These are phyloP conservation scores for Melinaea menophilus DNA, from an alignment of 2,888 invertebrate species.

Conservation along the genomic window DNA sequence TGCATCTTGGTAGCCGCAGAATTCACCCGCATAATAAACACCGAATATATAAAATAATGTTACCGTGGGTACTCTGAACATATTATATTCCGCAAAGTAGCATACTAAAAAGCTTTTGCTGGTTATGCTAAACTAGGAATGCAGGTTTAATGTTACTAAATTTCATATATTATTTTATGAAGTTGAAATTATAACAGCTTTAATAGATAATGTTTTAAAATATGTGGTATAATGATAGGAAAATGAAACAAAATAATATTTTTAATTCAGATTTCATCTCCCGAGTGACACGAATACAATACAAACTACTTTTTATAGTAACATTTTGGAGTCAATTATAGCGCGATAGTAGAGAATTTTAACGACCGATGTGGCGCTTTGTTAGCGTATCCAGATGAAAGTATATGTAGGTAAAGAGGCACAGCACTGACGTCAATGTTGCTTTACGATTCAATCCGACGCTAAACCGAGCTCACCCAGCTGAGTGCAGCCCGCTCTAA, in stretches of 20 bases:
- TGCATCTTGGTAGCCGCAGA: too few relatives aligned
- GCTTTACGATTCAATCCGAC: conserved; percentile 70
- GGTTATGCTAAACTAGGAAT: conserved; percentile 12
- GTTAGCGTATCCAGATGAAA: conserved; percentile 26
- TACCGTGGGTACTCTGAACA: too few relatives aligned
- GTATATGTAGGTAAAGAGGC: conserved; percentile 38
- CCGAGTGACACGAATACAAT: too few relatives aligned
- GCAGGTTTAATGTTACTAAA: background rate
- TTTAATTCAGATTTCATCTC: too few relatives aligned
- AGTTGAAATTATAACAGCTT: too few relatives aligned
- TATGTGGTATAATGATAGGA: too few relatives aligned
- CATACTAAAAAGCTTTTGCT: conserved; percentile 10
- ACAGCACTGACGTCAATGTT: conserved; percentile 67
- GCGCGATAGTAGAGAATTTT: background rate
- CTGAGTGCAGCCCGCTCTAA: conserved; percentile 71
- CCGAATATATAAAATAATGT: too few relatives aligned
- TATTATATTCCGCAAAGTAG: background rate
- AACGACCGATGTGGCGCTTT: conserved; percentile 10
- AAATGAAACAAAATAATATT: too few relatives aligned
- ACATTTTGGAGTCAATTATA: background rate
- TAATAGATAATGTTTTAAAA: too few relatives aligned
- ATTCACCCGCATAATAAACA: too few relatives aligned
- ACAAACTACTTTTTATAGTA: background rate
- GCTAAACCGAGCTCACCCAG: conserved; percentile 63
- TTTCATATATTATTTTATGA: too few relatives aligned